Percentiles rank a stretch among this genome's conserved stretches.
Conservation (phyloP, 2,113 vertebrate genomes). For the Natator depressus region DNA sequence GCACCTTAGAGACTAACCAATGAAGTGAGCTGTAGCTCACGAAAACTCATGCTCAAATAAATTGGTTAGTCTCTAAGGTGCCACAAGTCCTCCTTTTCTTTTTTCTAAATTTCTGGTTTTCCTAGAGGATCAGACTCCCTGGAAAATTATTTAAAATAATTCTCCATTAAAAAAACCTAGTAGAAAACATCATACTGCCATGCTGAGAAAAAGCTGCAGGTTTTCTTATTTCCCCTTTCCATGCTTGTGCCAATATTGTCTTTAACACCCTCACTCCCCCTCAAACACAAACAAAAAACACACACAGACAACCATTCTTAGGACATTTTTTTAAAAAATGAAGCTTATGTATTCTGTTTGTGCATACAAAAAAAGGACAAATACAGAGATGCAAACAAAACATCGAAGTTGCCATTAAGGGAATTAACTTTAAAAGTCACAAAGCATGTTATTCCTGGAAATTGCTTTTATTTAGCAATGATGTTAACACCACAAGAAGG, state of each 20-base stretch:
- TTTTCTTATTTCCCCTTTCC: neutral
- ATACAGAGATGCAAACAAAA: neutral
- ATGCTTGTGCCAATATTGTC: neutral
- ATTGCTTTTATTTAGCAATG: conserved; percentile 74
- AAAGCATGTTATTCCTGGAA: conserved; percentile 66
- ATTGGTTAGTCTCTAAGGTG: no score
- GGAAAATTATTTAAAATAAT: neutral
- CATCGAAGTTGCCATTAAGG: neutral
- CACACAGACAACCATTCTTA: neutral
- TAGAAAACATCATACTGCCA: neutral
- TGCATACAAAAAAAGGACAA: neutral
- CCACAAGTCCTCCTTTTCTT: no score
- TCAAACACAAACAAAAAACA: neutral
- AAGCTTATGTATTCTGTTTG: neutral
- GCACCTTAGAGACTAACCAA: no score
- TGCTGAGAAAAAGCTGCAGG: neutral
- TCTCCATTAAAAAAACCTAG: accelerated
- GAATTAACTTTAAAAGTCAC: conserved; percentile 70
- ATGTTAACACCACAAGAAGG: conserved; percentile 52
- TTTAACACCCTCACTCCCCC: neutral
- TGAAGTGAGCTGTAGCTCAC: no score
- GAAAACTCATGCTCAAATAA: no score
- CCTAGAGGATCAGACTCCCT: neutral
- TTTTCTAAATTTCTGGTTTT: neutral
- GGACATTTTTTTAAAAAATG: neutral